Evolutionary conservation across 2,888 invertebrate species (phyloP), one percentile per base, ranked within the genome.

Genomic region (Sarcophaga carnaria): DNA sequence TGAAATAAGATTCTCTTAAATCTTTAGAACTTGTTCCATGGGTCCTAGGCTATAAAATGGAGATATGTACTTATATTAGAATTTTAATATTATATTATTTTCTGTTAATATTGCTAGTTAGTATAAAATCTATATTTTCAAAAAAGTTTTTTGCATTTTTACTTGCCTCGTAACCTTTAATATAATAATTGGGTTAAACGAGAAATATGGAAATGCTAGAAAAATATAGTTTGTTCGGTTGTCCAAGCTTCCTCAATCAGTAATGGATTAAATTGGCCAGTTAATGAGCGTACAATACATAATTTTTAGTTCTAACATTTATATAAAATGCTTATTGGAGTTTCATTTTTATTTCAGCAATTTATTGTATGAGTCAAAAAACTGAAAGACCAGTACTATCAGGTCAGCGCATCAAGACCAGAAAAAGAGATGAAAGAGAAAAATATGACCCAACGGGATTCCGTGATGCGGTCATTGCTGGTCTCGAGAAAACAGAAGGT

Each of bases 371-470:
- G 99, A 99, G 98, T 99, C 98, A 98, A 96, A 99, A 99, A 97
- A 97, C 96, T 96, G 98, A 99, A 98, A 98, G 98, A 97, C 99
- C 99, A 97, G 97, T 98, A 96, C 96, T 99, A 96, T 98, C 98
- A 97, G 99, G 99, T 97, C 98, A 98, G 96, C 98, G 99, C 96
- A 98, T 99, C 96, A 99, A 99, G 98, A 98, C 99, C 97, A 97
- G 99, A 97, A 99, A 99, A 97, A 98, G 99, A 98, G 99, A 99
- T 99, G 99, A 99, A 97, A 99, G 98, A 97, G 99, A 99, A 96
- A 99, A 99, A 95, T 98, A 98, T 96, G 99, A 99, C 96, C 98
- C 99, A 94, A 96, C 96, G 94, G 98, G 98, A 94, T 99, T 99
- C 95, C 97, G 99, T 95, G 99, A 99, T 96, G 97, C 97, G 93